These are phyloP conservation scores for Jaculus jaculus DNA, from an alignment of 2,113 vertebrate genomes.

Conservation along the genomic window DNA sequence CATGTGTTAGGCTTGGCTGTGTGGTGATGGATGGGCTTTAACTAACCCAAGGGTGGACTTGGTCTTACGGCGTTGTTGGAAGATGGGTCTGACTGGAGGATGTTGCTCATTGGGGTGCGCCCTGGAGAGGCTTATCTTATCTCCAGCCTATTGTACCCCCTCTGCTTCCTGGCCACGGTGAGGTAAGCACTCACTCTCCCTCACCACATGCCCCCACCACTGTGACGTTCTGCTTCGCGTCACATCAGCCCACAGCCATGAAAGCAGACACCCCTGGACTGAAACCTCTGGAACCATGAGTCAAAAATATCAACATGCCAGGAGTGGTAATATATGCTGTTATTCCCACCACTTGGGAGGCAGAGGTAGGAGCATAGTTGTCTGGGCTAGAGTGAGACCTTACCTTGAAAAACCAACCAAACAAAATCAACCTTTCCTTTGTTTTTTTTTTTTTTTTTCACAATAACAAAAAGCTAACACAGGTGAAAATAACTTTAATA, in stretches of 20 bases:
- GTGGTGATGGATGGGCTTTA: not conserved
- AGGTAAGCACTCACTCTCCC: not conserved
- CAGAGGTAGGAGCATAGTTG: too few relatives aligned
- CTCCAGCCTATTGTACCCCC: not conserved
- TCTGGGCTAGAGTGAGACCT: too few relatives aligned
- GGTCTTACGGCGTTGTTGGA: not conserved
- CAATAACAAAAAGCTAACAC: not conserved
- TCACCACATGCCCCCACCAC: too few relatives aligned
- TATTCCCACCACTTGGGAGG: too few relatives aligned
- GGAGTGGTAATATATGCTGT: too few relatives aligned
- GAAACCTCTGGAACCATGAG: too few relatives aligned
- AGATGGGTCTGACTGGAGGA: not conserved
- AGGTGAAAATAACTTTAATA: constrained; percentile 36
- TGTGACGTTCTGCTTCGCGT: not conserved
- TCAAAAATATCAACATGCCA: too few relatives aligned
- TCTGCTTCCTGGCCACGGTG: not conserved
- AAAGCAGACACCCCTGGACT: too few relatives aligned
- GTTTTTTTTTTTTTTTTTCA: too few relatives aligned
- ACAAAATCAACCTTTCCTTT: too few relatives aligned
- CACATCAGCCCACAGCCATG: too few relatives aligned
- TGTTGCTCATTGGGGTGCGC: not conserved
- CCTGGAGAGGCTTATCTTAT: not conserved
- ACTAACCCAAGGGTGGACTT: not conserved
- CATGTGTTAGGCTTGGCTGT: not conserved
- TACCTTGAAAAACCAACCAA: too few relatives aligned